Evolutionary conservation across 2,888 invertebrate species (phyloP), one percentile per base, ranked within the genome.

Genomic region (Philopedon plagiatum): DNA sequence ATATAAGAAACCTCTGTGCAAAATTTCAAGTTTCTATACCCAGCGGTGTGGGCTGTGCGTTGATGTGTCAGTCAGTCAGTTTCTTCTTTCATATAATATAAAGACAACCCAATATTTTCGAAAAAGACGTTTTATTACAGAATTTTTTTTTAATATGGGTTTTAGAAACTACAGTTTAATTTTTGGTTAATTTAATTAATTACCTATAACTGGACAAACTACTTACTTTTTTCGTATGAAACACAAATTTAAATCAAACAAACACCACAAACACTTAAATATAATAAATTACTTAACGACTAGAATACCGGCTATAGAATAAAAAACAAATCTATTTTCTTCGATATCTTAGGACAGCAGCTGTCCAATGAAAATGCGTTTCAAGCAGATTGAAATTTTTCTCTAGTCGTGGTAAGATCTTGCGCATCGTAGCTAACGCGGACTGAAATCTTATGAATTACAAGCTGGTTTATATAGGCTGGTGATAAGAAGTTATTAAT

Each of bases 331-430:
- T n/a, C 5, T 23, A 57, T 7, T 13, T 29, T 21, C 57, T n/a
- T 66, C 49, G 23, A 34, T 26, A 49, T 39, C 61, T 19, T 23
- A 65, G 44, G 18, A 71, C 71, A 11, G 67, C 66, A 29, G 72
- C 72, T 19, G 67, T 67, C 67, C 72, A 72, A 39, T 63, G 67
- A 64, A 73, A 73, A 58, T 68, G 68, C 56, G 15, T 62, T 23
- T 73, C 73, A 41, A 73, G 67, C 29, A 63, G 34, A 64, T 66
- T 62, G 62, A 57, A 58, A 11, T 68, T n/a, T 71, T 66, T 58
- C 19, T 64, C 63, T 23, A 64, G 41, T 13, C 51, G 67, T 19
- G 67, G 73, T 21, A 68, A 73, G 46, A 73, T 68, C 15, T 49
- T 67, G 65, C 71, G 71, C 71, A 71, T 71, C 56, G 57, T 70